Percentiles rank a stretch among this genome's conserved stretches.
phyloP scores from a whole-genome alignment of 2,113 vertebrate genomes.

The Jacana jacana region DNA sequence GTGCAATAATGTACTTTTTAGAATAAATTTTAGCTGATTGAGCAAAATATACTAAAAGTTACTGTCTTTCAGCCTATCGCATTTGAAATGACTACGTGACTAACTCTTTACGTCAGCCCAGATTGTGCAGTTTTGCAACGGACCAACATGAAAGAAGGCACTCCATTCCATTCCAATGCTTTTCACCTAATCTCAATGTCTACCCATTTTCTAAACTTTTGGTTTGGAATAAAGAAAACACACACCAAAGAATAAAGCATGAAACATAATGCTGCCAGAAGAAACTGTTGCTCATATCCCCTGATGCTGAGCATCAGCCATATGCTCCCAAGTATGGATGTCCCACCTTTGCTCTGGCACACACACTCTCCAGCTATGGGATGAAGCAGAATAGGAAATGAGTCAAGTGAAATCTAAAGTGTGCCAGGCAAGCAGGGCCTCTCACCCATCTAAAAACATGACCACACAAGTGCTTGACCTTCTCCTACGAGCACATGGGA shows the following conservation, averaged over 20 bases:
- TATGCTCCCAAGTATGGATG: rapidly evolving
- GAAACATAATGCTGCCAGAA: neutral
- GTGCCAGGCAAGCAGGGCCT: neutral
- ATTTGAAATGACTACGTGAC: neutral
- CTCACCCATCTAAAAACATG: rapidly evolving
- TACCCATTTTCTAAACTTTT: neutral
- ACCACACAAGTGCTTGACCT: neutral
- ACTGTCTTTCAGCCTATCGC: neutral
- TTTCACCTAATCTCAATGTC: neutral
- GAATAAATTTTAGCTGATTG: neutral
- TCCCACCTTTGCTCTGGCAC: neutral
- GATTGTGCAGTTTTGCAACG: neutral
- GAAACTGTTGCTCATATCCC: neutral
- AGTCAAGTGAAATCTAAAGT: neutral
- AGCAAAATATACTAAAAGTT: neutral
- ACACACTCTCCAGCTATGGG: rapidly evolving
- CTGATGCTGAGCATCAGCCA: too few species aligned
- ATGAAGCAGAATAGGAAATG: neutral
- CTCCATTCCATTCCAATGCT: neutral
- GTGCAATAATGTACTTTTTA: neutral
- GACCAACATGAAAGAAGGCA: neutral
- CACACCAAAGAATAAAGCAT: neutral
- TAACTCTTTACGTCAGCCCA: neutral
- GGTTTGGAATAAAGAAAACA: neutral
- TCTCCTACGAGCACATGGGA: rapidly evolving